Evolutionary conservation across 1,140 invertebrate species (phyloP).

Genomic region (Adoxophyes honmai): DNA sequence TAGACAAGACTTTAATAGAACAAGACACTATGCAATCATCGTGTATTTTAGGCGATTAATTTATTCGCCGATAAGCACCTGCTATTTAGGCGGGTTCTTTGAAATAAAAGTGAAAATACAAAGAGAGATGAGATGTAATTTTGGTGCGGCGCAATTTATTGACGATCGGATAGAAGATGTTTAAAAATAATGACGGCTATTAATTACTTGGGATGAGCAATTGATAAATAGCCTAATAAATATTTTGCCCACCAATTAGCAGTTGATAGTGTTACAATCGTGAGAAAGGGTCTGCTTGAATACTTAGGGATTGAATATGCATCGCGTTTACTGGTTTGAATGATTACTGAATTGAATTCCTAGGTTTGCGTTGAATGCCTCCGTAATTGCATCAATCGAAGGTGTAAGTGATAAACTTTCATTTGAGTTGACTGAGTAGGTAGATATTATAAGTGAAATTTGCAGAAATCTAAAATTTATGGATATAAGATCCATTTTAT

Average conservation of each 20-base stretch:
- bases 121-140: constrained; percentile 1
- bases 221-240: constrained; percentile 12
- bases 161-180: not conserved
- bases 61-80: not conserved
- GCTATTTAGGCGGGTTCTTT: not conserved
- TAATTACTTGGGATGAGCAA: not conserved
- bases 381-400: not conserved
- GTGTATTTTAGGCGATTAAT: not conserved
- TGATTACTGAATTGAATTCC: not conserved
- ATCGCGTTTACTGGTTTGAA: not conserved
- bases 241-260: not conserved
- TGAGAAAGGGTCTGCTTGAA: not conserved
- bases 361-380: not conserved
- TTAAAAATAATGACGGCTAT: not conserved
- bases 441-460: too few species aligned
- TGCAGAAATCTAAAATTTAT: too few species aligned
- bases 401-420: too few species aligned
- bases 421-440: too few species aligned
- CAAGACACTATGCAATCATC: too few species aligned
- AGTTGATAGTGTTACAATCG: too few species aligned
- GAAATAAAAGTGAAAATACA: constrained; percentile 8
- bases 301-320: not conserved
- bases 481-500: too few species aligned
- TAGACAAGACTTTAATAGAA: too few species aligned
- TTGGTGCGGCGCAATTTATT: not conserved